Base-by-base conservation (phyloP, 2,888 invertebrate genomes). In the Caenorhabditis zanzibari region DNA sequence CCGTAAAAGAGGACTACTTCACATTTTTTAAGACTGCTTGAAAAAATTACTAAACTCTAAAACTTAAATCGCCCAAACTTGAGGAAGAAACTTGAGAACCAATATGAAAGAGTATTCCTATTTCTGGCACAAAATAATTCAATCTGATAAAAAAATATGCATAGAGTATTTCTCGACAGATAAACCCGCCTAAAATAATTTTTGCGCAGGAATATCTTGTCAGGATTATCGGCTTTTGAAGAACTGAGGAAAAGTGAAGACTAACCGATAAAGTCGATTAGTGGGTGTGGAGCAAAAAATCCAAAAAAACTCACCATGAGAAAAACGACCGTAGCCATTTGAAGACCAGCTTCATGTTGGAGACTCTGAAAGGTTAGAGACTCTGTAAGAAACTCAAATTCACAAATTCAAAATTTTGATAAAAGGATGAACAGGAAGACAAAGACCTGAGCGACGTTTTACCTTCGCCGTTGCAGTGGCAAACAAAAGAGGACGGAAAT, bases 401-500 rank as follows among this genome's bases (percentile, higher is more conserved):
- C 7, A 32, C 22, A 35, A 19, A 14, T 61, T n/a, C n/a, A 58
- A 24, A 52, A 52, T 22, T 16, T 26, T 35, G 10, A 32, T 47
- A 2, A 54, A 52, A 38, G 41, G 19, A 41, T 12, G 38, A 28
- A 47, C 28, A 44, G 0, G 22, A 72, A 32, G 24, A 64, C 47
- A 22, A 24, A n/a, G n/a, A n/a, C n/a, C 2, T n/a, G 44, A 52
- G 10, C 2, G 44, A 56, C 14, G 24, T 73, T 32, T 52, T 56
- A 26, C 52, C 28, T 52, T n/a, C n/a, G 32, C 52, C 52, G 69
- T 41, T 66, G 64, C 49, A 64, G 71, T 82, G 66, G 81, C 71
- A 81, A 81, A 81, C 64, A 81, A 74, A 81, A 64, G 81, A 44
- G 63, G 64, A 69, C 81, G 81, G 81, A 75, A 81, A 81, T 81